These are phyloP conservation scores for Oreocharis arfaki DNA, from an alignment of 2,113 vertebrate species.

Conservation along the genomic window DNA sequence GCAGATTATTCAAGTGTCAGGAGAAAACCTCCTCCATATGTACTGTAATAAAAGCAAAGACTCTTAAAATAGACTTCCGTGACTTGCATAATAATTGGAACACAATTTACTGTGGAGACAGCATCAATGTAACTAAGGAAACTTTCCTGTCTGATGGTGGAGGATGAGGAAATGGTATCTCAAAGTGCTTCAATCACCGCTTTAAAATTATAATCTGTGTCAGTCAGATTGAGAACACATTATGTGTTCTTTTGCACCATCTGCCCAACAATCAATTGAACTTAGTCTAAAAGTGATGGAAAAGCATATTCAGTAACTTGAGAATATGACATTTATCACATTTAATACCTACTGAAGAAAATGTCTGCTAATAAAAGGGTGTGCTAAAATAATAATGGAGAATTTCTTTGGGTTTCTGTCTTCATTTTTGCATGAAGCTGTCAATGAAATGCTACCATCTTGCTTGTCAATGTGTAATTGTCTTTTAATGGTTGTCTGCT, in stretches of 20 bases:
- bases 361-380: background rate
- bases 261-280: background rate
- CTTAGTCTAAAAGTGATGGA: background rate
- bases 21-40: slow-evolving; percentile 9
- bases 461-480: background rate
- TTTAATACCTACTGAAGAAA: background rate
- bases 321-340: background rate
- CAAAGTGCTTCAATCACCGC: background rate
- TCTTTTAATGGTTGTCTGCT: slow-evolving; percentile 11
- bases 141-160: background rate
- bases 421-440: background rate
- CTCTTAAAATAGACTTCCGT: slow-evolving; percentile 32
- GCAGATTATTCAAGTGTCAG: background rate
- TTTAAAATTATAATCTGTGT: background rate
- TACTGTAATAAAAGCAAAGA: slow-evolving; percentile 3
- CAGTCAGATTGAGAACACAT: background rate
- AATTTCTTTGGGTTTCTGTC: slow-evolving; percentile 1
- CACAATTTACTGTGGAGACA: background rate
- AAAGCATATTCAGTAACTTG: background rate
- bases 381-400: background rate
- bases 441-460: background rate
- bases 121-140: background rate
- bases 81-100: slow-evolving; percentile 16
- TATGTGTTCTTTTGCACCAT: background rate
- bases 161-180: background rate